Percentiles rank a stretch among this genome's conserved stretches.
phyloP scores from a whole-genome alignment of 1,140 invertebrate genomes.

The Drosophila auraria region DNA sequence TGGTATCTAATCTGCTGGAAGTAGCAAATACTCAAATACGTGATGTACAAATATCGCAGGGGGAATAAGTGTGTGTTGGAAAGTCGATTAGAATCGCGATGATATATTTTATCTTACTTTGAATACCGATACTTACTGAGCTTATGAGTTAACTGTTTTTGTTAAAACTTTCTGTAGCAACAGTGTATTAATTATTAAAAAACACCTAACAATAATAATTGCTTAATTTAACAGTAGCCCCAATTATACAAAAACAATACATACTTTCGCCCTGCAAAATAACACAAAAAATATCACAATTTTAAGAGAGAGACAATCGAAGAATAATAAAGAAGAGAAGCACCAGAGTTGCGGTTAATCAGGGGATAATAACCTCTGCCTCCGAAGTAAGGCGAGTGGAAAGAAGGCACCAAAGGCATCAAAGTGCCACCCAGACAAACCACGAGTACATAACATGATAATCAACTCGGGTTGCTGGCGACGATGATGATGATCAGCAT shows the following conservation, averaged over 20 bases:
- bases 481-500: conserved; percentile 2
- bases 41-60: not conserved
- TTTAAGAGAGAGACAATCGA: conserved; percentile 10
- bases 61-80: too few species aligned
- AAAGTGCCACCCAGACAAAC: conserved; percentile 53
- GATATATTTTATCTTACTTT: too few species aligned
- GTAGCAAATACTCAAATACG: not conserved
- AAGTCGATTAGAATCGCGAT: not conserved
- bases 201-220: not conserved
- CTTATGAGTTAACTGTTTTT: not conserved
- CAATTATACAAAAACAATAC: not conserved
- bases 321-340: conserved; percentile 6
- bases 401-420: conserved; percentile 63
- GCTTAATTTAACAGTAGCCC: not conserved
- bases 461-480: conserved; percentile 34
- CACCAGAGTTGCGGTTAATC: conserved; percentile 63
- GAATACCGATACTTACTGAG: not conserved
- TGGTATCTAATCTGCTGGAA: conserved; percentile 25
- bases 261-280: not conserved
- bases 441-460: conserved; percentile 27
- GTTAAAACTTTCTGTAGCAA: not conserved
- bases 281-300: conserved; percentile 9
- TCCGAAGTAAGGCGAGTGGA: conserved; percentile 14
- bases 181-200: not conserved
- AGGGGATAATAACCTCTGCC: conserved; percentile 68